Conservation (phyloP, 2,797 vertebrate species). For the Mormyrus hasselquistii region DNA sequence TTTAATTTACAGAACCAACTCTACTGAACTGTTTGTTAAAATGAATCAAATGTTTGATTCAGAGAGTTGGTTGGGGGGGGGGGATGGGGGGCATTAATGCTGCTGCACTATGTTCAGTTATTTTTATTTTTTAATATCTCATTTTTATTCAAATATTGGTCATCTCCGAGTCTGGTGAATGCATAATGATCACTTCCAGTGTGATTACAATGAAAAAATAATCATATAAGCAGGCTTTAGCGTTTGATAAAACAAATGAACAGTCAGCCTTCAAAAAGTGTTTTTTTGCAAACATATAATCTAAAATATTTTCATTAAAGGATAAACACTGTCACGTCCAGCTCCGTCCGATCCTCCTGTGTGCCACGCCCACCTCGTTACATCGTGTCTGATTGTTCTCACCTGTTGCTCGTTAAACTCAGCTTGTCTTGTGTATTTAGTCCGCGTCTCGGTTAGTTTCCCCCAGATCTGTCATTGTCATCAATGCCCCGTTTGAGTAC, state of each 20-base stretch:
- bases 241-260: too few relatives aligned
- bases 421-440: too few relatives aligned
- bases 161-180: not conserved
- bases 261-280: not conserved
- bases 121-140: not conserved
- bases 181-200: not conserved
- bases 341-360: too few relatives aligned
- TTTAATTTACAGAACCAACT: not conserved
- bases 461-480: too few relatives aligned
- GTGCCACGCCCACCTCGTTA: too few relatives aligned
- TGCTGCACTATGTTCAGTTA: not conserved
- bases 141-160: not conserved
- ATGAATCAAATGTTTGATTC: not conserved
- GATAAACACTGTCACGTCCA: not conserved
- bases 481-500: too few relatives aligned
- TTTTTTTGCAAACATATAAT: not conserved
- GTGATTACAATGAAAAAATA: not conserved
- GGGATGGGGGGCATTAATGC: not conserved
- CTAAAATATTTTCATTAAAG: not conserved
- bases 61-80: not conserved
- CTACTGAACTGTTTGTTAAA: not conserved
- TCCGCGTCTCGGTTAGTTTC: too few relatives aligned
- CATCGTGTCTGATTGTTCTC: too few relatives aligned
- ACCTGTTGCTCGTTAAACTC: too few relatives aligned
- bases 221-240: not conserved